phyloP scores from a whole-genome alignment of 2,113 vertebrate species.

The Chlorodrepanis virens region DNA sequence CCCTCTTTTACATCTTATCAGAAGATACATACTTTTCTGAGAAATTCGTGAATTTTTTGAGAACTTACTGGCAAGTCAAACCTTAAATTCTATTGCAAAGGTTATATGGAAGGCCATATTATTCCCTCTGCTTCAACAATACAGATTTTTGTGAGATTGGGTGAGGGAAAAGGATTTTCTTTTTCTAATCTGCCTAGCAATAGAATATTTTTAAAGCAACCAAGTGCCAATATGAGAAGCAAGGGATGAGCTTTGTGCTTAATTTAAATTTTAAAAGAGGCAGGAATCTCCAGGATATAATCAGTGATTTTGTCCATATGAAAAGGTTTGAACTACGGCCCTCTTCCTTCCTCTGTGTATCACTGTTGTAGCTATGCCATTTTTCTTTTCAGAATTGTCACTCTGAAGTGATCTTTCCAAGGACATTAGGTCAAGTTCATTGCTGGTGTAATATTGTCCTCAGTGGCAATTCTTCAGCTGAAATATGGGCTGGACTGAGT shows the following conservation, averaged over 20 bases:
- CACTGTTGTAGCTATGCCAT: accelerated
- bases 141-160: neutral
- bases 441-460: neutral
- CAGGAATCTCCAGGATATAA: neutral
- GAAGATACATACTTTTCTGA: slow-evolving; percentile 3
- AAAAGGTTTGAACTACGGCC: neutral
- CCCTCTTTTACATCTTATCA: neutral
- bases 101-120: neutral
- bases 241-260: neutral
- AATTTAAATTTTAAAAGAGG: slow-evolving; percentile 35
- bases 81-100: slow-evolving; percentile 6
- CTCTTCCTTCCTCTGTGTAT: neutral
- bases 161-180: neutral
- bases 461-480: neutral
- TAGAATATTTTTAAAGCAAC: slow-evolving; percentile 1
- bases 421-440: neutral
- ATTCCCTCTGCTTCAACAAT: slow-evolving; percentile 29
- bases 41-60: slow-evolving; percentile 3
- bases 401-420: neutral
- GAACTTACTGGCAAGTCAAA: neutral
- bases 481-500: neutral
- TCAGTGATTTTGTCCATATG: neutral
- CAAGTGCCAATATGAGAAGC: neutral
- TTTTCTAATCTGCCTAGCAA: slow-evolving; percentile 36
- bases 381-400: neutral